Conservation (phyloP, 2,888 invertebrate genomes). For the Melieria picta region DNA sequence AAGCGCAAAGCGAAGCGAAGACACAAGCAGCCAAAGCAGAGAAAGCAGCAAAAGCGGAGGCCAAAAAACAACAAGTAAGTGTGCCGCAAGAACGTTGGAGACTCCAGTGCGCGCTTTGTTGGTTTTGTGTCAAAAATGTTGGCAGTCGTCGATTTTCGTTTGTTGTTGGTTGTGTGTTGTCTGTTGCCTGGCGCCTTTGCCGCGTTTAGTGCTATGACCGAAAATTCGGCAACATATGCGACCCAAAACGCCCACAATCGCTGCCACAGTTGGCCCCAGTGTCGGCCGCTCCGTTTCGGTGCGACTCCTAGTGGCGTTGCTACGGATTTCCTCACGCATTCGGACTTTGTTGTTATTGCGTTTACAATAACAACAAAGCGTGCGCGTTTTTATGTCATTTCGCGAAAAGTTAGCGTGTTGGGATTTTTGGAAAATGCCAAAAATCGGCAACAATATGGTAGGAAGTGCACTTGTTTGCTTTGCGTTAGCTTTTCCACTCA, state of each 20-base stretch:
- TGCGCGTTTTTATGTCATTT: constrained; percentile 30
- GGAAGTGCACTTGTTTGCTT: constrained; percentile 4
- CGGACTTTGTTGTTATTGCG: not conserved
- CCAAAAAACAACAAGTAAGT: no score
- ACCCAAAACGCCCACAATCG: not conserved
- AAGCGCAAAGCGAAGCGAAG: no score
- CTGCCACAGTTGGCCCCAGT: constrained; percentile 8
- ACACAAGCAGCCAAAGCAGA: no score
- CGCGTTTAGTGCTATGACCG: not conserved
- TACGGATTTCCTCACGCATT: no score
- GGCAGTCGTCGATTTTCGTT: no score
- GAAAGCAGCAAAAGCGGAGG: no score
- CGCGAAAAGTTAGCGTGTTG: constrained; percentile 20
- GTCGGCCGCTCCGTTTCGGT: constrained; percentile 25
- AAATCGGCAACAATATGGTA: constrained; percentile 55
- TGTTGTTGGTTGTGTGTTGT: no score
- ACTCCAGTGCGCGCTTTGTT: no score
- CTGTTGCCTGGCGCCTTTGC: not conserved
- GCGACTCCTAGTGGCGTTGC: not conserved
- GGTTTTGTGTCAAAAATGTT: no score
- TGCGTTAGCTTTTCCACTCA: not conserved
- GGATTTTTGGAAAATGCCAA: constrained; percentile 35
- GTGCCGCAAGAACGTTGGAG: no score
- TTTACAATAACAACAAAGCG: not conserved
- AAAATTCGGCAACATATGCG: constrained; percentile 3